Percentiles rank a stretch among this genome's conserved stretches.
Evolutionary conservation across 2,888 invertebrate species (phyloP).

Genomic region (Cataglyphis livida): DNA sequence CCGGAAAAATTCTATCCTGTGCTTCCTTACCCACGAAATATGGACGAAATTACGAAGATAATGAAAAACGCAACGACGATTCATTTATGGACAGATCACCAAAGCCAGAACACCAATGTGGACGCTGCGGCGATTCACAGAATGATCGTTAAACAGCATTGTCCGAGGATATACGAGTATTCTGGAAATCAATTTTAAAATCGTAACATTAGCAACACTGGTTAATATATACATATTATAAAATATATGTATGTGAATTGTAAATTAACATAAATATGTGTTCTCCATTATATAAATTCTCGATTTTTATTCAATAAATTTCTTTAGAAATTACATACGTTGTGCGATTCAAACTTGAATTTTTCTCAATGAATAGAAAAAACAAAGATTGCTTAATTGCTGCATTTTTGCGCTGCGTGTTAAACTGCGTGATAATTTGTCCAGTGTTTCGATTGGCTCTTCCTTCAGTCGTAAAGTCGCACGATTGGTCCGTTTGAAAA

Average conservation of each 20-base stretch:
- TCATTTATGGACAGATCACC: not conserved
- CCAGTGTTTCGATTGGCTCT: not conserved
- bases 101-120: not conserved
- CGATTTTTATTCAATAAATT: not conserved
- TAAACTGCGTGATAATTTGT: not conserved
- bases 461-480: not conserved
- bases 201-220: not conserved
- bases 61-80: not conserved
- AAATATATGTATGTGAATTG: not conserved
- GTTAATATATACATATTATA: too few species aligned
- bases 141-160: not conserved
- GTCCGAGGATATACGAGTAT: conserved; percentile 15
- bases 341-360: not conserved
- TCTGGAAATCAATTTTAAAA: not conserved
- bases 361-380: not conserved
- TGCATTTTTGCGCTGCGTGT: not conserved
- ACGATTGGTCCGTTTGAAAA: not conserved
- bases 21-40: not conserved
- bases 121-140: not conserved
- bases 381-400: not conserved
- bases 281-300: not conserved
- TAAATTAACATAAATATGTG: not conserved
- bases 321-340: not conserved
- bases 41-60: not conserved
- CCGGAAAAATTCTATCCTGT: conserved; percentile 10